Conservation (phyloP, 2,797 vertebrate species). For the Coendou prehensilis region DNA sequence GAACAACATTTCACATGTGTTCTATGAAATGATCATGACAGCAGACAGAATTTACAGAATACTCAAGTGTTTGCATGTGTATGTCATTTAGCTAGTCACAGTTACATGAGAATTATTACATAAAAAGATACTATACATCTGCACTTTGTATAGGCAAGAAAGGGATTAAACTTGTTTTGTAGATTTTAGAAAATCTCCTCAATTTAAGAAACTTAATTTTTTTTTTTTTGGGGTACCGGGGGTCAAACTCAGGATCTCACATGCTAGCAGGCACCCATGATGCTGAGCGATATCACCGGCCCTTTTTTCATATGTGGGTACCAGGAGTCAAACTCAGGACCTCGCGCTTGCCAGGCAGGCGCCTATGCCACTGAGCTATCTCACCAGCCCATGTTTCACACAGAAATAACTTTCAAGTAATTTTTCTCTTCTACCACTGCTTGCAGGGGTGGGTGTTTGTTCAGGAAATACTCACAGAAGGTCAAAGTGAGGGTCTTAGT, state of each 20-base stretch:
- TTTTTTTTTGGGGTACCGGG: too few relatives aligned
- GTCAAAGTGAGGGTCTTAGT: neutral
- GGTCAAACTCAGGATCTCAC: too few relatives aligned
- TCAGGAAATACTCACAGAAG: neutral
- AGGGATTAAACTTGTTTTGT: neutral
- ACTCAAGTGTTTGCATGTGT: neutral
- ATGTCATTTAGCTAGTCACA: conserved; percentile 7
- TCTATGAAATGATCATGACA: conserved; percentile 36
- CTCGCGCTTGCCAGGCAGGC: too few relatives aligned
- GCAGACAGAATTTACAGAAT: conserved; percentile 9
- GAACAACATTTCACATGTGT: neutral
- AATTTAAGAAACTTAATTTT: conserved; percentile 54
- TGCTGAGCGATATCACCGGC: too few relatives aligned
- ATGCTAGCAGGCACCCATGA: too few relatives aligned
- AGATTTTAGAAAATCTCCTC: neutral
- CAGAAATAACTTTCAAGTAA: neutral
- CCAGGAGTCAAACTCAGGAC: too few relatives aligned
- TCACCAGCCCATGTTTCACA: neutral
- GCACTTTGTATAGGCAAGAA: neutral
- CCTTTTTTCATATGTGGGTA: too few relatives aligned
- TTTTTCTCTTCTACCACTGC: neutral
- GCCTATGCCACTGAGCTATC: too few relatives aligned
- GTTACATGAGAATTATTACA: neutral
- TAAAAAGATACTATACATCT: neutral
- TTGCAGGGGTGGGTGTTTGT: neutral